phyloP scores from a whole-genome alignment of 2,797 vertebrate genomes.

The Carapus acus region DNA sequence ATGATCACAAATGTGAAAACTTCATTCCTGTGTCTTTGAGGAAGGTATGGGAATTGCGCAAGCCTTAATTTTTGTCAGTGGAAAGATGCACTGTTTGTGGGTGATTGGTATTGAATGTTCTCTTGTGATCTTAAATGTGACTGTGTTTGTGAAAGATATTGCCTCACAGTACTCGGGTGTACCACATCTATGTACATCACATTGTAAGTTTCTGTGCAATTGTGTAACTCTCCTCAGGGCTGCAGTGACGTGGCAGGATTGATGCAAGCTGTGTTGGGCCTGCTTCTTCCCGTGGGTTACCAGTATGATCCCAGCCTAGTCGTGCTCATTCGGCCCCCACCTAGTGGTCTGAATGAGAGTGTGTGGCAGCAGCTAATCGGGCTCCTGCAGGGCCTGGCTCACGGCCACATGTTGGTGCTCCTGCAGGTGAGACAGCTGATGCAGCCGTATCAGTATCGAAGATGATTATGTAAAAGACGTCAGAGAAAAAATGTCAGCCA shows the following conservation, averaged over 20 bases:
- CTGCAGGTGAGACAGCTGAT: slow-evolving; percentile 59
- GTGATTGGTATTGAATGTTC: too few species aligned
- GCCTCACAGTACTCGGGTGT: too few species aligned
- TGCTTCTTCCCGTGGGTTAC: slow-evolving; percentile 72
- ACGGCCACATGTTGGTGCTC: slow-evolving; percentile 64
- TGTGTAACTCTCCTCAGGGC: slow-evolving; percentile 60
- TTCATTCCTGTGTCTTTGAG: slow-evolving; percentile 62
- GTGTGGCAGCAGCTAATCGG: slow-evolving; percentile 67
- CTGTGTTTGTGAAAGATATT: too few species aligned
- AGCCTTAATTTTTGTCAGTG: background rate
- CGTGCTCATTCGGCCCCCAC: slow-evolving; percentile 49
- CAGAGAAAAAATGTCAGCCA: too few species aligned
- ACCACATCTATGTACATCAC: too few species aligned
- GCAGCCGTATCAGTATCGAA: background rate
- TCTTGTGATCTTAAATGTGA: too few species aligned
- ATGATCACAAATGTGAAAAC: slow-evolving; percentile 38
- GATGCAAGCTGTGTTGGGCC: slow-evolving; percentile 52
- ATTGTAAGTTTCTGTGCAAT: too few species aligned
- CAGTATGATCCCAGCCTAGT: slow-evolving; percentile 68
- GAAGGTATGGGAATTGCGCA: slow-evolving; percentile 51
- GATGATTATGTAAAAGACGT: too few species aligned
- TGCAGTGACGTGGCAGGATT: slow-evolving; percentile 53
- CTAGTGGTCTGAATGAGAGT: slow-evolving; percentile 24
- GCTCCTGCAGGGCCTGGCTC: slow-evolving; percentile 69
- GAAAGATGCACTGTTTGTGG: too few species aligned